A percentile compares a stretch with the other conserved stretches of the same genome.
These are phyloP conservation scores for Neuroterus valhalla DNA, from an alignment of 1,140 invertebrate species.

Conservation along the genomic window DNA sequence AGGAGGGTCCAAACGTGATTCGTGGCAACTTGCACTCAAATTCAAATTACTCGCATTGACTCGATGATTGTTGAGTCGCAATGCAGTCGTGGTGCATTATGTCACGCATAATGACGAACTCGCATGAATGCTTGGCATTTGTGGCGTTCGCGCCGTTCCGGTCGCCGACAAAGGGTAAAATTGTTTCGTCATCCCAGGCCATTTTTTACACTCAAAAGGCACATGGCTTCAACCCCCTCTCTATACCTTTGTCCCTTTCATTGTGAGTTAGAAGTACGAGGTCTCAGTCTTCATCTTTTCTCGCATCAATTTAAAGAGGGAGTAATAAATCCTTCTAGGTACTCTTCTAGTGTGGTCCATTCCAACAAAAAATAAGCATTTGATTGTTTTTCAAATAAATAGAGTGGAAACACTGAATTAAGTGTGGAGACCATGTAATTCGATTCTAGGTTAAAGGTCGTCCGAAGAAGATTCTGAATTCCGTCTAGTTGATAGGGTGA, in stretches of 20 bases:
- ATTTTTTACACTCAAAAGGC: slow-evolving; percentile 6
- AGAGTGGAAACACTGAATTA: too few species aligned
- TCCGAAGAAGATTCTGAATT: too few species aligned
- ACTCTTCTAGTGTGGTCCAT: too few species aligned
- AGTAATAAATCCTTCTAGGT: too few species aligned
- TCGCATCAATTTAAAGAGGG: too few species aligned
- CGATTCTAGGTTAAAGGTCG: too few species aligned
- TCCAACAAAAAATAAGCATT: too few species aligned
- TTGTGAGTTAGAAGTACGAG: neutral
- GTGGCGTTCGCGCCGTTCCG: slow-evolving; percentile 16
- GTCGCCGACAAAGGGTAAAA: slow-evolving; percentile 37
- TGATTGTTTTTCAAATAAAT: too few species aligned
- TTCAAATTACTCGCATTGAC: slow-evolving; percentile 31
- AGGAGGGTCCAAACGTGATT: slow-evolving; percentile 25
- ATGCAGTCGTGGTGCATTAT: slow-evolving; percentile 40
- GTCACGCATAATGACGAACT: slow-evolving; percentile 45
- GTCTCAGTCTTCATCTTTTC: neutral
- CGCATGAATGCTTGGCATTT: slow-evolving; percentile 40
- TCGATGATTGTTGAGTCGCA: slow-evolving; percentile 26
- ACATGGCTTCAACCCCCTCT: neutral
- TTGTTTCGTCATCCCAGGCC: slow-evolving; percentile 31
- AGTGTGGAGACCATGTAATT: too few species aligned
- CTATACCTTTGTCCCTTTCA: neutral
- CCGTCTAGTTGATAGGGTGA: too few species aligned
- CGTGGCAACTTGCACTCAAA: slow-evolving; percentile 21